Conservation (phyloP, 2,797 vertebrate genomes). For the Artibeus lituratus region DNA sequence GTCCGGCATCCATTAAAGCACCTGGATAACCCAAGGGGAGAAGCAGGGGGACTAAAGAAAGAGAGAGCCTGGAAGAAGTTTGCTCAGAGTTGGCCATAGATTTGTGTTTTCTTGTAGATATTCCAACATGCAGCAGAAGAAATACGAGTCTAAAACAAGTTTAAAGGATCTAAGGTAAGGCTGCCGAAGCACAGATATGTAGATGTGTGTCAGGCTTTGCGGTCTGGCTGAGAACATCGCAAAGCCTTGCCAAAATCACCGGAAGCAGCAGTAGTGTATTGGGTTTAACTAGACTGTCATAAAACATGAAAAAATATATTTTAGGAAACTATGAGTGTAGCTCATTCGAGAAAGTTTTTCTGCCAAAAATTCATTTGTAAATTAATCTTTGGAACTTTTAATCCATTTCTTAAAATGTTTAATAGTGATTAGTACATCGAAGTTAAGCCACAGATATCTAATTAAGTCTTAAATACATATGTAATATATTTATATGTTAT, state of each 20-base stretch:
- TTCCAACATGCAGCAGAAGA: neutral
- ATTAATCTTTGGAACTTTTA: conserved; percentile 1
- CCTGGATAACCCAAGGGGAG: neutral
- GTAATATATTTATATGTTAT: neutral
- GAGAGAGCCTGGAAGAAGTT: neutral
- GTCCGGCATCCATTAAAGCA: neutral
- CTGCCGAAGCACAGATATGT: neutral
- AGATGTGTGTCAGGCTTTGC: neutral
- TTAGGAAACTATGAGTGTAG: neutral
- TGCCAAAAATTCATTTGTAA: conserved; percentile 42
- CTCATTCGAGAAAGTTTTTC: conserved; percentile 3
- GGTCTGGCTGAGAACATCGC: neutral
- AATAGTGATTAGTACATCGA: neutral
- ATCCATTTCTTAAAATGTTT: conserved; percentile 31
- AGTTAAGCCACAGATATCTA: neutral
- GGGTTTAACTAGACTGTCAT: neutral
- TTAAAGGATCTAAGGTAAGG: conserved; percentile 30
- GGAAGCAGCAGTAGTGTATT: neutral
- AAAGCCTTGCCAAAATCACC: neutral
- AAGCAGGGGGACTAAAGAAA: neutral
- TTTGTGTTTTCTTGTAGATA: neutral
- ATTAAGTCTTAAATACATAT: neutral
- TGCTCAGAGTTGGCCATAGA: neutral
- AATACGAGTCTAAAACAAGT: neutral
- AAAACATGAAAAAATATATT: conserved; percentile 19